These are phyloP conservation scores for Helarctos malayanus DNA, from an alignment of 2,797 vertebrate genomes.

Conservation along the genomic window DNA sequence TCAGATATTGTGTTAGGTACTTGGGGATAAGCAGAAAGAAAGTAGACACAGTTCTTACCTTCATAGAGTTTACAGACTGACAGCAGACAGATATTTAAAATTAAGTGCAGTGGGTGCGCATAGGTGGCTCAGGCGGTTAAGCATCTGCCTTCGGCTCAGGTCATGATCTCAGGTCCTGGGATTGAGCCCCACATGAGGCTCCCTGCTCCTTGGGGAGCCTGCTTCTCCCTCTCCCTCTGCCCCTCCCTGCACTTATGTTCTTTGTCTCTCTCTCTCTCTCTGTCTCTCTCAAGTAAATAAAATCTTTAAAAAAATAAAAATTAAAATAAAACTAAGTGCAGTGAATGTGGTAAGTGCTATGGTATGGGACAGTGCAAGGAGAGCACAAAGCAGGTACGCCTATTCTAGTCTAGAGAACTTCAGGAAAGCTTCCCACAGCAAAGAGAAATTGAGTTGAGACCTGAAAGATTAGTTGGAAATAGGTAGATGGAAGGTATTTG, in stretches of 20 bases:
- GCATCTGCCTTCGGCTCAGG: neutral
- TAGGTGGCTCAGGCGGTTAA: neutral
- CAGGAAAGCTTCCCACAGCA: neutral
- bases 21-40: neutral
- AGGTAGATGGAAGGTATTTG: neutral
- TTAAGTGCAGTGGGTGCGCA: neutral
- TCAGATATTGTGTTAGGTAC: neutral
- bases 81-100: neutral
- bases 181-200: neutral
- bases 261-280: too few species aligned
- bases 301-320: neutral
- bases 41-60: neutral
- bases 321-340: neutral
- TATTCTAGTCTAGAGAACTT: neutral
- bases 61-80: neutral
- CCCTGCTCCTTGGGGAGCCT: neutral
- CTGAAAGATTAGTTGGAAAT: neutral
- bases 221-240: neutral
- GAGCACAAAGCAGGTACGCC: neutral
- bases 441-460: neutral
- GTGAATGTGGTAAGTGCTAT: neutral
- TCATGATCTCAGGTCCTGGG: neutral
- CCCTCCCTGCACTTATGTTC: neutral
- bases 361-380: neutral
- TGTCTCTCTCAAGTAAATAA: neutral